Evolutionary conservation across 2,113 vertebrate species (phyloP).

Genomic region (Podiceps cristatus): DNA sequence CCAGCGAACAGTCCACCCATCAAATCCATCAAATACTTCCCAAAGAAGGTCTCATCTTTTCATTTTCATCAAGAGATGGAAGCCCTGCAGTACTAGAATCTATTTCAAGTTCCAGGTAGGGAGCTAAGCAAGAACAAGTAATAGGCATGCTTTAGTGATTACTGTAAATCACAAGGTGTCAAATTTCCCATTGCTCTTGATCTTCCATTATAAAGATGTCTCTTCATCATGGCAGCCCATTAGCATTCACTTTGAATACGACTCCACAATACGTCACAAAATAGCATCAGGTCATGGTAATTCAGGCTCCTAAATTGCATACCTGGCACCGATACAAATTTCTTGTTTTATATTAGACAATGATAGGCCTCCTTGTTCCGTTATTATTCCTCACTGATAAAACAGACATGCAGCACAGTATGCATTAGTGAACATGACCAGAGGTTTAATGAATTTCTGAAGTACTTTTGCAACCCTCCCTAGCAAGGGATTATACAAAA

Average conservation of each 20-base stretch:
- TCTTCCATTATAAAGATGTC: background rate
- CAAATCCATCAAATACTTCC: too few species aligned
- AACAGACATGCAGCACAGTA: background rate
- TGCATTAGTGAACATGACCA: background rate
- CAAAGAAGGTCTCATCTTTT: background rate
- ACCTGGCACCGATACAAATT: background rate
- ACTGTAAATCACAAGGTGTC: background rate
- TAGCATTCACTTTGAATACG: background rate
- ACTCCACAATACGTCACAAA: background rate
- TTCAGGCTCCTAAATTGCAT: background rate
- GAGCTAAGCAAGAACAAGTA: background rate
- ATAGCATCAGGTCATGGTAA: background rate
- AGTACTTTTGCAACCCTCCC: background rate
- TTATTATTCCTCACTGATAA: background rate
- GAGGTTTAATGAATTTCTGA: constrained; percentile 9
- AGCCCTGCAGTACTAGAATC: background rate
- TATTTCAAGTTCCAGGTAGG: background rate
- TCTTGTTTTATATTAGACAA: background rate
- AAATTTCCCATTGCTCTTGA: background rate
- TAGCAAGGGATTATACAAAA: background rate
- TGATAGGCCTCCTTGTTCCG: background rate
- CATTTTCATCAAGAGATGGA: background rate
- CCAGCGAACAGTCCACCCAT: too few species aligned
- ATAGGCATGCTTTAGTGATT: background rate
- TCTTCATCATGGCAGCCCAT: background rate